Evolutionary conservation across 2,797 vertebrate genomes (phyloP).

Genomic region (Cynopterus sphinx): DNA sequence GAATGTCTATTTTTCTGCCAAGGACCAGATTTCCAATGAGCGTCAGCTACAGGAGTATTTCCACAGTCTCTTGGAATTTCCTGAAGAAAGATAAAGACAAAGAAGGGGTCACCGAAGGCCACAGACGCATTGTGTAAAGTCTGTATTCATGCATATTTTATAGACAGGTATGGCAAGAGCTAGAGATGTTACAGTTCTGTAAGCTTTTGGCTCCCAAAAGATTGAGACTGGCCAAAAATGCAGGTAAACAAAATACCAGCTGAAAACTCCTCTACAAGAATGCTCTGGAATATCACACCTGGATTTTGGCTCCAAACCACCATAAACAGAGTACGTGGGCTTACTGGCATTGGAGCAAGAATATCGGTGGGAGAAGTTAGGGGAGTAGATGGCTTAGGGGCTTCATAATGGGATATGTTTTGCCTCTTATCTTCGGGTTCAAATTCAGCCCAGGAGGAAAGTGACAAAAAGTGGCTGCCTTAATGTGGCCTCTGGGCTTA

Average conservation of each 20-base stretch:
- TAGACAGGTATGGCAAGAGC: slow-evolving; percentile 27
- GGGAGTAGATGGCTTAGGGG: slow-evolving; percentile 47
- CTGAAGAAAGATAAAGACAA: slow-evolving; percentile 46
- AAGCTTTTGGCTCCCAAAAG: slow-evolving; percentile 55
- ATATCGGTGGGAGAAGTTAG: slow-evolving; percentile 54
- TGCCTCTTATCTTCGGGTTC: slow-evolving; percentile 73
- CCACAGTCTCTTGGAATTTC: slow-evolving; percentile 40
- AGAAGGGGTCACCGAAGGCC: slow-evolving; percentile 57
- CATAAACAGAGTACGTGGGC: slow-evolving; percentile 71
- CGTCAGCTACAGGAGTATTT: neutral
- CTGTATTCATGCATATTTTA: slow-evolving; percentile 44
- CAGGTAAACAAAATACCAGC: slow-evolving; percentile 78
- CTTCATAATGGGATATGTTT: slow-evolving; percentile 57
- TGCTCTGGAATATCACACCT: slow-evolving; percentile 74
- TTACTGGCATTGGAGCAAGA: slow-evolving; percentile 59
- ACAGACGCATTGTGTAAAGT: slow-evolving; percentile 28
- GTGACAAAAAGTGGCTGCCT: slow-evolving; percentile 62
- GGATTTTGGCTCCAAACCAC: slow-evolving; percentile 63
- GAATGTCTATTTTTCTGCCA: neutral
- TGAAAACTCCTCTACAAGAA: slow-evolving; percentile 77
- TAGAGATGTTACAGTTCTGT: slow-evolving; percentile 47
- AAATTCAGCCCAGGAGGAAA: slow-evolving; percentile 66
- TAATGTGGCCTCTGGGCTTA: slow-evolving; percentile 50
- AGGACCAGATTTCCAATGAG: neutral
- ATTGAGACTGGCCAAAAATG: slow-evolving; percentile 64